These are phyloP conservation scores for Sinonovacula constricta DNA, from an alignment of 1,140 invertebrate genomes.

Conservation along the genomic window DNA sequence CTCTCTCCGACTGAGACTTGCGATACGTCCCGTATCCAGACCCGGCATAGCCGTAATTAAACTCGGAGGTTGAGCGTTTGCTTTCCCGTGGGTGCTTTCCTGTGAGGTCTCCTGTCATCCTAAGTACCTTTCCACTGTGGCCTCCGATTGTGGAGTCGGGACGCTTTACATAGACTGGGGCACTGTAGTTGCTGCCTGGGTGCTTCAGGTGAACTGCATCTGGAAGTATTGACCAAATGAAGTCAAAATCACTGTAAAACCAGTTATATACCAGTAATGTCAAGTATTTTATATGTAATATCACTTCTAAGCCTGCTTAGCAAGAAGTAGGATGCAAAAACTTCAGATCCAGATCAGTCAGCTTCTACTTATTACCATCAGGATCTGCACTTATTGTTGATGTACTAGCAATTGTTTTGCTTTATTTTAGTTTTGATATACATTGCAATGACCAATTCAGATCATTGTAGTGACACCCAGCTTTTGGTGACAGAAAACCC, in stretches of 20 bases:
- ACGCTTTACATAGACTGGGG: slow-evolving; percentile 64
- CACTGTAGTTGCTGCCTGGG: slow-evolving; percentile 67
- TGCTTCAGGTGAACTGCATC: slow-evolving; percentile 56
- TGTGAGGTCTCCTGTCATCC: slow-evolving; percentile 70
- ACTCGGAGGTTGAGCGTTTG: slow-evolving; percentile 63
- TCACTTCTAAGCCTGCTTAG: neutral
- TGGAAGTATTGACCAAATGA: slow-evolving; percentile 26
- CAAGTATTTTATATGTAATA: neutral
- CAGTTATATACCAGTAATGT: neutral
- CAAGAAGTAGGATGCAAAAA: neutral
- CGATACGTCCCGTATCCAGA: slow-evolving; percentile 55
- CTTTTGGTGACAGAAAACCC: too few species aligned
- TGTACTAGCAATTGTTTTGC: too few species aligned
- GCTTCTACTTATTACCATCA: too few species aligned
- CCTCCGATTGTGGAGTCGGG: slow-evolving; percentile 55
- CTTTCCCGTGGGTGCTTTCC: slow-evolving; percentile 64
- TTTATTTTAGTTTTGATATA: too few species aligned
- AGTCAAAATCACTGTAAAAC: too few species aligned
- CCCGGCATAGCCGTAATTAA: slow-evolving; percentile 58
- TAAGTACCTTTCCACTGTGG: slow-evolving; percentile 61
- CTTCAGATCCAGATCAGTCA: too few species aligned
- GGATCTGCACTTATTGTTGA: too few species aligned
- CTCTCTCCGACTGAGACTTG: slow-evolving; percentile 61
- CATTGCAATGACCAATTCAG: too few species aligned
- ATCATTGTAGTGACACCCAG: too few species aligned